These are phyloP conservation scores for Eubasilissa regina DNA, from an alignment of 1,140 invertebrate species.

Conservation along the genomic window DNA sequence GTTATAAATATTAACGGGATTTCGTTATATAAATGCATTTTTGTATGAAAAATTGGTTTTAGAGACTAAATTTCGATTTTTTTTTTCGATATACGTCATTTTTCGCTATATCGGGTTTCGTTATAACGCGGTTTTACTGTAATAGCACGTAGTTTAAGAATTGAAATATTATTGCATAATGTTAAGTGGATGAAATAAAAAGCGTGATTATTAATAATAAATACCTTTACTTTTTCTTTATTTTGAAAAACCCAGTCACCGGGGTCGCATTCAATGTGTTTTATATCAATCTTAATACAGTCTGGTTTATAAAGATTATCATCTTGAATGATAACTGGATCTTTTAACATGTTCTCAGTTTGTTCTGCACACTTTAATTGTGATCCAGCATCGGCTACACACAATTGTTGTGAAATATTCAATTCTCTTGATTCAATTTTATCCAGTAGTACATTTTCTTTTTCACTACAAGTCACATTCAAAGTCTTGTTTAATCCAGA, in stretches of 20 bases:
- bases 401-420: too few species aligned
- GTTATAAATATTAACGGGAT: too few species aligned
- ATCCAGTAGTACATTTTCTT: not conserved
- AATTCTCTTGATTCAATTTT: too few species aligned
- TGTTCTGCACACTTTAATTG: not conserved
- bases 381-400: not conserved
- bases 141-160: too few species aligned
- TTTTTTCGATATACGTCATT: too few species aligned
- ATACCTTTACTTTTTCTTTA: constrained; percentile 68
- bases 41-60: too few species aligned
- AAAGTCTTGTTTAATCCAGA: not conserved
- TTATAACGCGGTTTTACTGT: too few species aligned
- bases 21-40: too few species aligned
- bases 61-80: too few species aligned
- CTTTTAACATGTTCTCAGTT: not conserved
- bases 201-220: not conserved
- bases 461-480: not conserved
- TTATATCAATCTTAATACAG: constrained; percentile 13
- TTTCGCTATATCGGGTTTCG: too few species aligned
- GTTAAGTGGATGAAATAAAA: constrained; percentile 5
- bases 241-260: constrained; percentile 71
- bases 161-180: too few species aligned
- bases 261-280: constrained; percentile 59
- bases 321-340: not conserved
- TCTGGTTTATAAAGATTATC: constrained; percentile 49